Percentiles rank a stretch among this genome's conserved stretches.
phyloP scores from a whole-genome alignment of 2,888 invertebrate genomes.

The Coleophora deauratella region DNA sequence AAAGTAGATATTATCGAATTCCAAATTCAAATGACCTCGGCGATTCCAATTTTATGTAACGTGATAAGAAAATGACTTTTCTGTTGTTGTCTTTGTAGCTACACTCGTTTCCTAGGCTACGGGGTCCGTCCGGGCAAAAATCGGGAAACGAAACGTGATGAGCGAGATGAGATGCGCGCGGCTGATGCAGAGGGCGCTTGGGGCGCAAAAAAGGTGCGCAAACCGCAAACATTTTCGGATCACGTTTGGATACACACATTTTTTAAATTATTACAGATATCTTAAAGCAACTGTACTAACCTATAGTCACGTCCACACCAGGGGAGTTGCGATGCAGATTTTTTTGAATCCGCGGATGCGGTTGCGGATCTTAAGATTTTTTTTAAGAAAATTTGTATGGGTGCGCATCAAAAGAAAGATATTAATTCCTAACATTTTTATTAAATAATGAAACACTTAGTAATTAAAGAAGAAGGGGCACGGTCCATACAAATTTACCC shows the following conservation, averaged over 20 bases:
- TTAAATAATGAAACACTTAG: too few relatives aligned
- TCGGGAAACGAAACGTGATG: slow-evolving; percentile 22
- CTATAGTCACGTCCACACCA: too few relatives aligned
- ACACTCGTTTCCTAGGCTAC: slow-evolving; percentile 74
- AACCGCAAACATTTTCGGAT: background rate
- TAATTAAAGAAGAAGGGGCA: too few relatives aligned
- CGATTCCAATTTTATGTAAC: slow-evolving; percentile 43
- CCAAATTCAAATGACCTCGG: slow-evolving; percentile 2
- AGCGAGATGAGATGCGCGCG: too few relatives aligned
- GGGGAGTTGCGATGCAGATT: too few relatives aligned
- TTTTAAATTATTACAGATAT: background rate
- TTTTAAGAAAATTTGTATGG: too few relatives aligned
- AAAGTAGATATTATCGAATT: background rate
- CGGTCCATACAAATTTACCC: too few relatives aligned
- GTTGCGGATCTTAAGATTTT: too few relatives aligned
- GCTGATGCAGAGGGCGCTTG: slow-evolving; percentile 12
- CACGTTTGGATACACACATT: background rate
- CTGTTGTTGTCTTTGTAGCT: slow-evolving; percentile 68
- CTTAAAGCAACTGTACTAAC: too few relatives aligned
- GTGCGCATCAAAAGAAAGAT: too few relatives aligned
- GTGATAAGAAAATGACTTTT: slow-evolving; percentile 45
- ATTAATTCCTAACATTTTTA: too few relatives aligned
- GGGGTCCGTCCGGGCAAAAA: slow-evolving; percentile 40
- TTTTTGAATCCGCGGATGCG: too few relatives aligned
- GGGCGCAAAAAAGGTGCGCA: slow-evolving; percentile 2